Evolutionary conservation across 2,888 invertebrate species (phyloP), one percentile per base, ranked within the genome.

Genomic region (Erebia epiphron): DNA sequence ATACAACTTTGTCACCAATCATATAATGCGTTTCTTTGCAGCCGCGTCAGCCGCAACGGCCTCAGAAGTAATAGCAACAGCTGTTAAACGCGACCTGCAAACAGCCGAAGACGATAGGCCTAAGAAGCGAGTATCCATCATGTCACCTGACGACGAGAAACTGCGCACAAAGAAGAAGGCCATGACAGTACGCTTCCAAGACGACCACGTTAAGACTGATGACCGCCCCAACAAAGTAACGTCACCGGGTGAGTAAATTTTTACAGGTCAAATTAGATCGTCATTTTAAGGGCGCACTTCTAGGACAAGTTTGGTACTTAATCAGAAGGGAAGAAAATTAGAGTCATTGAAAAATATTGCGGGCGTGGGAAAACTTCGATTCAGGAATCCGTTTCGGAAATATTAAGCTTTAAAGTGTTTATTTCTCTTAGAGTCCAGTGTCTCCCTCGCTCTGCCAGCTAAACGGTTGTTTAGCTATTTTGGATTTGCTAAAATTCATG

Each of bases 101-200:
- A 1, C 35, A 7, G 58, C 77, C 0, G 92, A 93, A 1, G 92
- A 92, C 0, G 92, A 92, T 7, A 86, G 88, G 26, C 90, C 91
- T 0, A 92, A 90, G 83, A 93, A 93, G 72, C 84, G 92, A 5
- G 80, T 85, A 18, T 92, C 92, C 56, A 92, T 93, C 75, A 83
- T 92, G 72, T 89, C 91, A 0, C 91, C 91, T 0, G 92, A 93
- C 14, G 92, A 93, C 69, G 92, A 92, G 67, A 88, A 88, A 74
- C 82, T 90, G 35, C 80, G 90, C 67, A 85, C 83, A 57, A 91
- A 90, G 83, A 93, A 92, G 87, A 92, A 92, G 74, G 81, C 86
- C 14, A 91, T 92, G 92, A 92, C 90, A 8, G 92, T 92, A 54
- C 89, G 92, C 81, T 93, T 92, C 83, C 91, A 90, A 77, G 92